These are phyloP conservation scores for Prolemur simus DNA, from an alignment of 2,113 vertebrate species.

Conservation along the genomic window DNA sequence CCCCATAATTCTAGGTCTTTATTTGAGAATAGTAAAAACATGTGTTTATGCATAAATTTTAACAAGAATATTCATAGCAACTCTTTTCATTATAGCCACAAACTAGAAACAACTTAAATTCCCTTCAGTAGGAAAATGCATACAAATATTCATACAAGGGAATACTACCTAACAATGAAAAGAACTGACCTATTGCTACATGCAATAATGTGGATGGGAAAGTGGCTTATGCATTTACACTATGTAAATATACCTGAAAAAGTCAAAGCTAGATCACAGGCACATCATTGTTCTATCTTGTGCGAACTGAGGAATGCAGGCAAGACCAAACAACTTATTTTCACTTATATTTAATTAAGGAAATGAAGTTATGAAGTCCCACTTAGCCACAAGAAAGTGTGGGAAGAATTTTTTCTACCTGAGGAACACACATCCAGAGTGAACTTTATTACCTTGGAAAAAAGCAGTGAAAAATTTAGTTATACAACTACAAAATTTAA, in stretches of 20 bases:
- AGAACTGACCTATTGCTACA: background rate
- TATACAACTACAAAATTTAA: background rate
- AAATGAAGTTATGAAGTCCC: background rate
- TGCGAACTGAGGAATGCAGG: background rate
- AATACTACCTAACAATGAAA: background rate
- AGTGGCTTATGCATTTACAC: background rate
- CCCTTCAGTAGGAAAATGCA: background rate
- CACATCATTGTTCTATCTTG: background rate
- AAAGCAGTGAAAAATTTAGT: background rate
- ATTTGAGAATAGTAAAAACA: constrained; percentile 10
- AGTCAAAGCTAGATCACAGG: background rate
- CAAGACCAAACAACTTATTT: background rate
- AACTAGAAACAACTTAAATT: background rate
- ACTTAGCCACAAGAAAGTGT: background rate
- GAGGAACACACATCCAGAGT: background rate
- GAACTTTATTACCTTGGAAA: background rate
- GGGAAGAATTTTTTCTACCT: background rate
- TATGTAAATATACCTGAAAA: background rate
- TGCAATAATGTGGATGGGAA: background rate
- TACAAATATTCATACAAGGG: background rate
- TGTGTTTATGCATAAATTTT: background rate
- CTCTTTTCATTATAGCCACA: background rate
- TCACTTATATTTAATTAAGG: background rate
- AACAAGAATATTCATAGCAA: background rate
- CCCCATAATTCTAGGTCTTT: background rate